These are phyloP conservation scores for Candoia aspera DNA, from an alignment of 2,113 vertebrate genomes.

Conservation along the genomic window DNA sequence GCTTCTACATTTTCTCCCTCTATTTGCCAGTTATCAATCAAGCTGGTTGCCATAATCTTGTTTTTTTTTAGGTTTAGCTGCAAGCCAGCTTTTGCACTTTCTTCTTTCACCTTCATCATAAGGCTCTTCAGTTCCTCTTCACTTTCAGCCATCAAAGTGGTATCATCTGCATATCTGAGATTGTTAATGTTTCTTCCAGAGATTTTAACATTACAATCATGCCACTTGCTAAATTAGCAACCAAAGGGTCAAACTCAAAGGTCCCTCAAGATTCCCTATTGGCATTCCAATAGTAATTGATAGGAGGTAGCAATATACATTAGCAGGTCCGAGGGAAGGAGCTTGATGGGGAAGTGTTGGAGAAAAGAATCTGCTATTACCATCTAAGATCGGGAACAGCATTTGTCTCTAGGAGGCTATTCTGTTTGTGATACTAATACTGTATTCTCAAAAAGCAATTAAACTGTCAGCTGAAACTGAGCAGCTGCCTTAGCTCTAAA, in stretches of 20 bases:
- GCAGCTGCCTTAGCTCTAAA: neutral
- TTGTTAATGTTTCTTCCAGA: no score
- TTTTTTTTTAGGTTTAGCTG: no score
- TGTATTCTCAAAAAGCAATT: neutral
- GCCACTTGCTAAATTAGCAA: neutral
- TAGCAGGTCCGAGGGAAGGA: neutral
- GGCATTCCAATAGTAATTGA: neutral
- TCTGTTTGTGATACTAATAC: neutral
- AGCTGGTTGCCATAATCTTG: no score
- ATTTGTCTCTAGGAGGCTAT: neutral
- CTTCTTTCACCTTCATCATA: no score
- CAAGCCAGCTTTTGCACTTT: no score
- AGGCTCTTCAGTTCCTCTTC: no score
- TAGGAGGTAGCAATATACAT: neutral
- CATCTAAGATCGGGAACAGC: neutral
- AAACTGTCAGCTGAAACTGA: neutral
- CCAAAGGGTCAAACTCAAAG: neutral
- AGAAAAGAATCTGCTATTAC: neutral
- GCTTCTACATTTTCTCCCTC: no score
- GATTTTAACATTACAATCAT: neutral
- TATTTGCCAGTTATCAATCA: no score
- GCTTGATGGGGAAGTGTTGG: neutral
- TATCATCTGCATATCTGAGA: no score
- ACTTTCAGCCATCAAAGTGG: no score
- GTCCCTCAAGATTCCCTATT: neutral